Percentiles rank a stretch among this genome's conserved stretches.
phyloP scores from a whole-genome alignment of 2,797 vertebrate genomes.

The Gallinago nigripennis region DNA sequence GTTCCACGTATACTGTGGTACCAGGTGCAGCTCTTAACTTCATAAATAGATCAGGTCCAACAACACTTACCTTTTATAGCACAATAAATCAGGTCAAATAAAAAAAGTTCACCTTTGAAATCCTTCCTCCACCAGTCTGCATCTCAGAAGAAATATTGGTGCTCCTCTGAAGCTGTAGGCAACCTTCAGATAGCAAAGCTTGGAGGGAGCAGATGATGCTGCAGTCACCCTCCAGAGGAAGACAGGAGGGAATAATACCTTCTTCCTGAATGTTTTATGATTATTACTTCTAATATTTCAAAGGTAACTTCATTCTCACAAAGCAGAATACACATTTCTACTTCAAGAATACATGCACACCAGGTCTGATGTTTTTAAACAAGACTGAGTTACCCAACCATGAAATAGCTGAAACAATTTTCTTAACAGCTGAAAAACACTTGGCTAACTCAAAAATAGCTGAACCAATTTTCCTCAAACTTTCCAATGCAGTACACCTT shows the following conservation, averaged over 20 bases:
- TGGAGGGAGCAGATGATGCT: not conserved
- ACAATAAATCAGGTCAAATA: not conserved
- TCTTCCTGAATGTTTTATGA: not conserved
- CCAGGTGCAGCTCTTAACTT: not conserved
- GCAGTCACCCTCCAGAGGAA: not conserved
- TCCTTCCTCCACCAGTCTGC: not conserved
- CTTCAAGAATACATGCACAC: not conserved
- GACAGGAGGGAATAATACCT: not conserved
- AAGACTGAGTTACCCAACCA: conserved; percentile 43
- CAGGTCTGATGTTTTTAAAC: conserved; percentile 65
- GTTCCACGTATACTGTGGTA: not conserved
- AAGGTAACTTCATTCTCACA: not conserved
- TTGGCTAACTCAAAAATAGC: conserved; percentile 68
- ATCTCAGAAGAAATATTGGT: not conserved
- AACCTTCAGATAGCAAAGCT: not conserved
- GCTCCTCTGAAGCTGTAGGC: not conserved
- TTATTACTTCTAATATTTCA: conserved; percentile 11
- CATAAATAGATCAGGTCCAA: not conserved
- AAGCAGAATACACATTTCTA: conserved; percentile 4
- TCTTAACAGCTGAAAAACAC: conserved; percentile 73
- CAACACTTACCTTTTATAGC: not conserved
- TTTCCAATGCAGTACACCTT: conserved; percentile 49
- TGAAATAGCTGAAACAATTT: conserved; percentile 70
- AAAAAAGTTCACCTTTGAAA: not conserved
- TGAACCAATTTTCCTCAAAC: conserved; percentile 65